Evolutionary conservation across 2,113 vertebrate genomes (phyloP).

Genomic region (Indicator maculatus): DNA sequence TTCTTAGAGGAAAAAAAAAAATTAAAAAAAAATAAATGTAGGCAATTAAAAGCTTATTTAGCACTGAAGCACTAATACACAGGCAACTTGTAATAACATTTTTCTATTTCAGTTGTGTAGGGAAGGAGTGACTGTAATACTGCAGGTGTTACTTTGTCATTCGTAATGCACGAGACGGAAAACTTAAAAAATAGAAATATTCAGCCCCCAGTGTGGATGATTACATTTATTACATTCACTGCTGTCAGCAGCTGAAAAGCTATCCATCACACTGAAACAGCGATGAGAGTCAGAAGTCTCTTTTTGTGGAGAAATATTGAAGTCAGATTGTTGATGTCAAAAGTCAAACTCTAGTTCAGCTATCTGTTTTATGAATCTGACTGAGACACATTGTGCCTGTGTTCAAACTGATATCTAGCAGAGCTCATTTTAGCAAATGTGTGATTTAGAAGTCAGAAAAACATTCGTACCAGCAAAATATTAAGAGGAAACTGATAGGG

Average conservation of each 20-base stretch:
- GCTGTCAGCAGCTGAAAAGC: constrained; percentile 81
- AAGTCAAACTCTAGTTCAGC: constrained; percentile 84
- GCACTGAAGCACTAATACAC: constrained; percentile 69
- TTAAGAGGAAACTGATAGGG: constrained; percentile 79
- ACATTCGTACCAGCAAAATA: constrained; percentile 78
- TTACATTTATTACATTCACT: constrained; percentile 75
- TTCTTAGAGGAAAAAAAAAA: constrained; percentile 66
- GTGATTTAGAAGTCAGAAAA: constrained; percentile 83
- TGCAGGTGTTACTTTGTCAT: constrained; percentile 80
- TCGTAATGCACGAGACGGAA: constrained; percentile 64
- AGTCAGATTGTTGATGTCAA: constrained; percentile 87
- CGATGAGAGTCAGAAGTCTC: constrained; percentile 77
- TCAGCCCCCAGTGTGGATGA: constrained; percentile 73
- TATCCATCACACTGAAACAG: constrained; percentile 78
- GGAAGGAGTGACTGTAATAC: constrained; percentile 52
- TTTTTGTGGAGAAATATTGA: constrained; percentile 82
- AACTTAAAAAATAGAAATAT: constrained; percentile 73
- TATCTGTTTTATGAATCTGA: constrained; percentile 84
- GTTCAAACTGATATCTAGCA: constrained; percentile 82
- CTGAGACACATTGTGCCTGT: constrained; percentile 83
- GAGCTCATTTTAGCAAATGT: constrained; percentile 84
- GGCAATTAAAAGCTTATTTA: constrained; percentile 80
- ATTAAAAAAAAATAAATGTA: constrained; percentile 39
- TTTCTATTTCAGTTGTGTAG: constrained; percentile 69
- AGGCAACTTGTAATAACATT: constrained; percentile 80